Evolutionary conservation across 2,113 vertebrate species (phyloP), one percentile per base, ranked within the genome.

Genomic region (Paracanthobrama guichenoti): DNA sequence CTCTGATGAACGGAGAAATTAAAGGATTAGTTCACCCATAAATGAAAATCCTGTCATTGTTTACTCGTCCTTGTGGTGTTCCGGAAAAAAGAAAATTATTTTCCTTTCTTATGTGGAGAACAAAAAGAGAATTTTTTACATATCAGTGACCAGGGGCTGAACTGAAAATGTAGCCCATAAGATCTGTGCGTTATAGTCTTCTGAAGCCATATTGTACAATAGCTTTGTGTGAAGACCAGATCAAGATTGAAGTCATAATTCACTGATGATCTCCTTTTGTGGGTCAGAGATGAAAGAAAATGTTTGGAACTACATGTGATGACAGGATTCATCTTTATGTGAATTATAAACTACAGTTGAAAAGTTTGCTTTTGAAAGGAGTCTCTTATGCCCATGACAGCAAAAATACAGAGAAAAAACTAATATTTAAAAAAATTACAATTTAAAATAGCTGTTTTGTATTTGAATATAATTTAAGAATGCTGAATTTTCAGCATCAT

Each of bases 11-110:
- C 4, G 1, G 48, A 53, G 73, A 75, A 75, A 75, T 75, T 75
- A 75, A 75, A 53, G 48, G 48, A 75, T 75, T 75, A 53, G 48
- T 53, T 75, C 73, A 50, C 14, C 26, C 48, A 20, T 50, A 53
- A 53, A 75, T 48, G n/a, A 73, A 73, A 73, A 13, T 73, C 42
- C 71, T 73, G 71, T 16, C 26, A 75, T 53, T 75, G 46, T 75
- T 75, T 75, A 53, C 7, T 50, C 48, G 16, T 16, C 26, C 71
- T 24, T 72, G 39, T 71, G 39, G 20, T 72, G 67, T 72, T 72
- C n/a, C 72, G 26, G 42, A 74, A 46, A n/a, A 74, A 74, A 50
- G 42, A 74, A 74, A 28, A 28, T 50, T 1, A 50, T 74, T 50
- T 74, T 74, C 14, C 50, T 46, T 74, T 28, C 6, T 50, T 24